These are phyloP conservation scores for Cheiracanthium punctorium DNA, from an alignment of 2,888 invertebrate species.

Conservation along the genomic window DNA sequence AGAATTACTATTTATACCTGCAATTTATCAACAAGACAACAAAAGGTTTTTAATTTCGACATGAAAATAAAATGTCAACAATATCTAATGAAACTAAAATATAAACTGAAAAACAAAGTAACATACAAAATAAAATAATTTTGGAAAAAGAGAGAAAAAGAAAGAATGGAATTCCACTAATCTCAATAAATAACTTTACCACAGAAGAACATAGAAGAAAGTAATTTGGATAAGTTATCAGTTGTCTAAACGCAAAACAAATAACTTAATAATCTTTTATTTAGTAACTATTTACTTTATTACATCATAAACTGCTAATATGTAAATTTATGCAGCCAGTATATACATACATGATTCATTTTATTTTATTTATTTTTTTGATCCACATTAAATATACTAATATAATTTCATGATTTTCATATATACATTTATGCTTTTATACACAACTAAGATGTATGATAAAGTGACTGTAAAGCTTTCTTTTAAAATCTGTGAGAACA, in stretches of 20 bases:
- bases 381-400: neutral
- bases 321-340: neutral
- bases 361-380: neutral
- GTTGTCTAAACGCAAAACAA: neutral
- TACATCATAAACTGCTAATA: neutral
- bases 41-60: too few species aligned
- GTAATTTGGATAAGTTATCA: neutral
- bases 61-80: too few species aligned
- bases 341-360: too few species aligned
- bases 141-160: neutral
- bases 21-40: too few species aligned
- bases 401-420: neutral
- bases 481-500: neutral
- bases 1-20: too few species aligned
- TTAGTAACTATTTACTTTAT: neutral
- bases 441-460: neutral
- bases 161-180: too few species aligned
- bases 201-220: neutral
- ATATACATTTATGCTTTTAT: constrained; percentile 1
- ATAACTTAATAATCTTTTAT: neutral
- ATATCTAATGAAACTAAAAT: neutral
- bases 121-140: neutral
- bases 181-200: neutral
- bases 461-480: neutral
- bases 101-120: neutral